Conservation (phyloP, 2,113 vertebrate genomes). For the Nymphicus hollandicus region DNA sequence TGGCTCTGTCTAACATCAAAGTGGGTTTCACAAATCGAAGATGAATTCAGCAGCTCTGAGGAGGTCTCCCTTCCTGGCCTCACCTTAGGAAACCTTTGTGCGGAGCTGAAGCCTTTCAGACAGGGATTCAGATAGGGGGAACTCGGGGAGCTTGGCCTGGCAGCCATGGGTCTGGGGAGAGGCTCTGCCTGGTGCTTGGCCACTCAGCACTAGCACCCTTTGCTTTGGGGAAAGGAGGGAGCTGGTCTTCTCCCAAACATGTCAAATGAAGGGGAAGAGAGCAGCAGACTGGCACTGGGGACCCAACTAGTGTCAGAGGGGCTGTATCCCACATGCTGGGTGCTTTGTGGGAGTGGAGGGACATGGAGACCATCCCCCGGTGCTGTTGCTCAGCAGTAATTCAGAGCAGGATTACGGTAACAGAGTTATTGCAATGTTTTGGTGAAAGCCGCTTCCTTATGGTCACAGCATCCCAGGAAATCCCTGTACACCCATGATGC, state of each 20-base stretch:
- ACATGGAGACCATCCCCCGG: rapidly evolving
- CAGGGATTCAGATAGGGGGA: too few relatives aligned
- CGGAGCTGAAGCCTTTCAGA: rapidly evolving
- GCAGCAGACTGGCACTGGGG: rapidly evolving
- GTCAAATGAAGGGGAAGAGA: too few relatives aligned
- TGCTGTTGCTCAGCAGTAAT: not conserved
- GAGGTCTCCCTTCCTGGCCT: not conserved
- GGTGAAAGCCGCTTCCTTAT: not conserved
- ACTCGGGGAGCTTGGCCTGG: rapidly evolving
- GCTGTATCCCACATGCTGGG: not conserved
- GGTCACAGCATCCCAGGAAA: not conserved
- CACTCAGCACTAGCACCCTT: not conserved
- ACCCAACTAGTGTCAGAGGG: not conserved
- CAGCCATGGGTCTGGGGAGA: rapidly evolving
- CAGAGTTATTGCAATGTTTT: not conserved
- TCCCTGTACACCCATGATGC: rapidly evolving
- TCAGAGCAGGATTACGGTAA: not conserved
- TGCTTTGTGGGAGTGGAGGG: rapidly evolving
- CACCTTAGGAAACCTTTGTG: not conserved
- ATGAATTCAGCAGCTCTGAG: not conserved
- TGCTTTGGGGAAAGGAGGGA: not conserved
- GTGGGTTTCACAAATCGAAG: not conserved
- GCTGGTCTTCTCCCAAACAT: not conserved
- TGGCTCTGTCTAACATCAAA: not conserved
- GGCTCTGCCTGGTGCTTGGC: not conserved